Evolutionary conservation across 1,140 invertebrate species (phyloP).

Genomic region (Pollicipes pollicipes): DNA sequence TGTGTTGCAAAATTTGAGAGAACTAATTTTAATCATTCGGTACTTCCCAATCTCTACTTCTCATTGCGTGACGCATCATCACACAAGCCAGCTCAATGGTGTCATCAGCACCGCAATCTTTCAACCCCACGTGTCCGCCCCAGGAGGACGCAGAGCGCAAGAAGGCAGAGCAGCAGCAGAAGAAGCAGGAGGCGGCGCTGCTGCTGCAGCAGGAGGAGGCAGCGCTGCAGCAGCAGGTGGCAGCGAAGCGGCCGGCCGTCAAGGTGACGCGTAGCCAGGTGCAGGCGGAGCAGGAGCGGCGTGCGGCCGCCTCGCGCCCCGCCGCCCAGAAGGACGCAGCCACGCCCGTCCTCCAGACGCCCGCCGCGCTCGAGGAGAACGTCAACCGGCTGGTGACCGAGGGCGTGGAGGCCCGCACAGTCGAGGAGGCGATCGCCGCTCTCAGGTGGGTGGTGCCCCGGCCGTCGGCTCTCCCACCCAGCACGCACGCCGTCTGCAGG

Average conservation of each 20-base stretch:
- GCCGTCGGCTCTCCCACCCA: too few relatives aligned
- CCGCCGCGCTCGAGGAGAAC: slow-evolving; percentile 68
- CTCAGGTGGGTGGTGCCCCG: slow-evolving; percentile 60
- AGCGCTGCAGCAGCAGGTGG: slow-evolving; percentile 13
- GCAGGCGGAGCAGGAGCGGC: not conserved
- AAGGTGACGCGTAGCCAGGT: not conserved
- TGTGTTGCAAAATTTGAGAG: too few relatives aligned
- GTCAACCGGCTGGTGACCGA: slow-evolving; percentile 69
- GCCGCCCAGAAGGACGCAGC: not conserved
- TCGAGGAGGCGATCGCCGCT: slow-evolving; percentile 75
- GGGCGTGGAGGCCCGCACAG: slow-evolving; percentile 64
- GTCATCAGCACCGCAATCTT: too few relatives aligned
- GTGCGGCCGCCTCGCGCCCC: not conserved
- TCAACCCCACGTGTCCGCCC: too few relatives aligned
- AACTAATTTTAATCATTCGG: too few relatives aligned
- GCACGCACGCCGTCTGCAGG: too few relatives aligned
- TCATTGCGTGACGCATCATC: too few relatives aligned
- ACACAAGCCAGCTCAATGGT: too few relatives aligned
- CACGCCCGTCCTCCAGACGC: slow-evolving; percentile 18
- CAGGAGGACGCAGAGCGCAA: slow-evolving; percentile 83
- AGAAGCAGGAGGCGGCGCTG: slow-evolving; percentile 29
- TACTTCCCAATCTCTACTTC: too few relatives aligned
- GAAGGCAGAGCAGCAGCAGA: slow-evolving; percentile 38
- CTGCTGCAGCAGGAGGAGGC: slow-evolving; percentile 27
- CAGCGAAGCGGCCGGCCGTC: not conserved